Base-by-base conservation (phyloP, 2,797 vertebrate genomes). In the Thripadectes ignobilis region DNA sequence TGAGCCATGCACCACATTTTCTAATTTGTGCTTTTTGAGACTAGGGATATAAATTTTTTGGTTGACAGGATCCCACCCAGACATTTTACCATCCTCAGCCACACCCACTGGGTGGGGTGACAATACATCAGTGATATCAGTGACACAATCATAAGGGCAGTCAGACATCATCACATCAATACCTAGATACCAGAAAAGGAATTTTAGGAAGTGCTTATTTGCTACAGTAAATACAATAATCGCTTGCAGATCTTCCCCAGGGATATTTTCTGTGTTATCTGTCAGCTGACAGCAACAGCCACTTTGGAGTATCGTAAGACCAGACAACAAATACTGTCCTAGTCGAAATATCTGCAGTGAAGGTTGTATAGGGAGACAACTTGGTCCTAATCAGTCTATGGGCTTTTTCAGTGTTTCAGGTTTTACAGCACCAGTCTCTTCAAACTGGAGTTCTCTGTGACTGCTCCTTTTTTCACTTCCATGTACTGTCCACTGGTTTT, bases 11-110 rank as follows among this genome's bases (percentile, higher is more conserved):
- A 67, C 7, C 1, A 7, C 7, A 15, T 71, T 93, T 82, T 85
- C 49, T 34, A 62, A 66, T 76, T 39, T 65, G 22, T 65, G 16
- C 21, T 88, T 88, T 77, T 72, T 49, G 58, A 78, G 10, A 23
- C 10, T 16, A 32, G 32, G 21, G 10, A 27, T 54, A 57, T 46
- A 3, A 77, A 74, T 87, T 77, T 58, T 0, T 0, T 68, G 22
- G 23, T 29, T 63, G 65, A 74, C 5, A 38, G n/a, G 30, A 77
- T 27, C 14, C 38, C 27, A 38, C 4, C 41, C 57, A 52, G 66
- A 32, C 22, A 78, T 36, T 3, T 32, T 11, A 46, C 24, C 15
- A 8, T 89, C 34, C 51, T 65, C 43, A 63, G 34, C 9, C 48
- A 32, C 7, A 20, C 12, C 3, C 32, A 10, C 16, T 55, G 12